Evolutionary conservation across 2,797 vertebrate genomes (phyloP), one percentile per base, ranked within the genome.

Genomic region (Phataginus tetradactyla): DNA sequence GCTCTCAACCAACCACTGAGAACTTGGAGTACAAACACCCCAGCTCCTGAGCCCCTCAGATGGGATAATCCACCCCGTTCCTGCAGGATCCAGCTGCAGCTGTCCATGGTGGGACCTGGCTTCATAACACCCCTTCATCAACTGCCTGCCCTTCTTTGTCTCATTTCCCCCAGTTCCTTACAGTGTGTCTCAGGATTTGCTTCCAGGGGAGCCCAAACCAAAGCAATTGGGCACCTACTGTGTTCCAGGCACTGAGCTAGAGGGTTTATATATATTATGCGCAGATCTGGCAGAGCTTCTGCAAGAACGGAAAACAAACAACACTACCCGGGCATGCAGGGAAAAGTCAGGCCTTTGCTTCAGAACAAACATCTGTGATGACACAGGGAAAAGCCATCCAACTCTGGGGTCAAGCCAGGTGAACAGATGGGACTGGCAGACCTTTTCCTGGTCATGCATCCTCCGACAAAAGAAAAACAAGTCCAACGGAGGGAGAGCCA

Each of bases 371-470:
- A 55, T 61, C 78, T 4, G 0, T 2, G 81, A 39, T 1, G 21
- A 72, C 71, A 23, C 53, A 72, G 55, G 27, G 23, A 72, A 80
- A 9, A 71, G 15, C 1, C 7, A 42, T 23, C 59, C 71, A 39
- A 29, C 32, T 27, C 59, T 8, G 20, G 63, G 51, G 69, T n/a
- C 59, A 32, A 15, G 17, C 42, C 69, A 72, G 45, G 57, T 8
- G 64, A 79, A 39, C 71, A 85, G 95, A 94, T 18, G 27, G 53
- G 91, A 91, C 45, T 25, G 7, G n/a, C 87, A 68, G 20, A 23
- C 49, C 23, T n/a, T 39, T 85, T 94, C 78, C 71, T 90, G 90
- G 42, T 64, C 64, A 69, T 4, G 9, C 5, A 32, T 79, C 63
- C 85, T 72, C 39, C 61, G 10, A 53, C 27, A 79, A 85, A 83